These are phyloP conservation scores for Myzus persicae DNA, from an alignment of 1,140 invertebrate species.

Conservation along the genomic window DNA sequence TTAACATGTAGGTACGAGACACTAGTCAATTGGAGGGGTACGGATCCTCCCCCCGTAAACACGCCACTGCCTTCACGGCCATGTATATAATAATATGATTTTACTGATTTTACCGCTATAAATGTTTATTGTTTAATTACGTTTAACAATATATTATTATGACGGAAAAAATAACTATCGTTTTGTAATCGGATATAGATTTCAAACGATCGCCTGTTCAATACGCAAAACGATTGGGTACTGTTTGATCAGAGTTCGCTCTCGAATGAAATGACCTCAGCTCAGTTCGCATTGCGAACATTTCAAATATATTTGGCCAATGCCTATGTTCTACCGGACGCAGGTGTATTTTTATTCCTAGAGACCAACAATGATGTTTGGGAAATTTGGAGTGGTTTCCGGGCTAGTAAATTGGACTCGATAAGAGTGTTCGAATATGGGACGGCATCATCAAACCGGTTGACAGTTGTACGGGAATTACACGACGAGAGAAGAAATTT, in stretches of 20 bases:
- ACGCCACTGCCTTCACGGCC: no score
- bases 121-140: no score
- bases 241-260: neutral
- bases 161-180: neutral
- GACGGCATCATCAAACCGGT: neutral
- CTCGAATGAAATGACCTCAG: no score
- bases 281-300: neutral
- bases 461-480: neutral
- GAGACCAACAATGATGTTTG: neutral
- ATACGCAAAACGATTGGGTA: slow-evolving; percentile 43
- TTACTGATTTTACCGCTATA: no score
- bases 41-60: no score
- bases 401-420: neutral
- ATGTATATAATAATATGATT: no score
- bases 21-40: no score
- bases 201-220: neutral
- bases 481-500: neutral
- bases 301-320: neutral
- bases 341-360: neutral
- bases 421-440: neutral
- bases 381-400: slow-evolving; percentile 51
- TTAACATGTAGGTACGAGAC: no score
- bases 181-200: neutral
- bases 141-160: no score
- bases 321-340: slow-evolving; percentile 22